phyloP scores from a whole-genome alignment of 2,113 vertebrate species.

The Ctenomys sociabilis region DNA sequence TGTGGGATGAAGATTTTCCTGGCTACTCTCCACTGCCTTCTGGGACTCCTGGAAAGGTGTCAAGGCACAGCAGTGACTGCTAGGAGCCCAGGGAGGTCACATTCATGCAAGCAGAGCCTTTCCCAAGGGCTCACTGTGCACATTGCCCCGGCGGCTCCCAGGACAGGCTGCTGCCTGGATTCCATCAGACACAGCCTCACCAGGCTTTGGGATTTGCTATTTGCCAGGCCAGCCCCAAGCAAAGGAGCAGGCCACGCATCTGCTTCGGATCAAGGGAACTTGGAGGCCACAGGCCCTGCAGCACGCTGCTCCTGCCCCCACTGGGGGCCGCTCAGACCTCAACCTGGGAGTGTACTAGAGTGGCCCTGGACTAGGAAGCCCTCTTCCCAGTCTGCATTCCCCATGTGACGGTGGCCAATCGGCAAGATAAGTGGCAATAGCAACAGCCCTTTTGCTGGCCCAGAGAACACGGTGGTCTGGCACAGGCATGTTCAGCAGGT shows the following conservation, averaged over 20 bases:
- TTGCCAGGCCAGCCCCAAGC: background rate
- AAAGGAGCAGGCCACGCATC: background rate
- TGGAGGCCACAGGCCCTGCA: background rate
- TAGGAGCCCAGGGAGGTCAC: background rate
- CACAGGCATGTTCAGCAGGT: rapidly evolving
- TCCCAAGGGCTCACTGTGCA: background rate
- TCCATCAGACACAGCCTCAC: background rate
- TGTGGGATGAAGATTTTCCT: background rate
- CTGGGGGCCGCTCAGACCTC: background rate
- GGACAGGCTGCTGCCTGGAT: background rate
- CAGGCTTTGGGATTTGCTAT: rapidly evolving
- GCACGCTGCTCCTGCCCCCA: rapidly evolving
- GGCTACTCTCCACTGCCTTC: background rate
- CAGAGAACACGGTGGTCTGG: rapidly evolving
- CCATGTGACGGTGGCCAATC: background rate
- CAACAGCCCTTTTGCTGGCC: background rate
- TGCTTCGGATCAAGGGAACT: background rate
- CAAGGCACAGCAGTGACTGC: background rate
- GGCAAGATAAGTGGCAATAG: too few relatives aligned
- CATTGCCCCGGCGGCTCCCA: background rate
- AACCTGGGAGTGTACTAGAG: background rate
- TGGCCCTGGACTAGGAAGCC: background rate
- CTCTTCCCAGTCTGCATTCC: background rate
- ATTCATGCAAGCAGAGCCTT: background rate
- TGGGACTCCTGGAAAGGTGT: background rate